Evolutionary conservation across 2,113 vertebrate genomes (phyloP), one percentile per base, ranked within the genome.

Genomic region (Aleadryas rufinucha): DNA sequence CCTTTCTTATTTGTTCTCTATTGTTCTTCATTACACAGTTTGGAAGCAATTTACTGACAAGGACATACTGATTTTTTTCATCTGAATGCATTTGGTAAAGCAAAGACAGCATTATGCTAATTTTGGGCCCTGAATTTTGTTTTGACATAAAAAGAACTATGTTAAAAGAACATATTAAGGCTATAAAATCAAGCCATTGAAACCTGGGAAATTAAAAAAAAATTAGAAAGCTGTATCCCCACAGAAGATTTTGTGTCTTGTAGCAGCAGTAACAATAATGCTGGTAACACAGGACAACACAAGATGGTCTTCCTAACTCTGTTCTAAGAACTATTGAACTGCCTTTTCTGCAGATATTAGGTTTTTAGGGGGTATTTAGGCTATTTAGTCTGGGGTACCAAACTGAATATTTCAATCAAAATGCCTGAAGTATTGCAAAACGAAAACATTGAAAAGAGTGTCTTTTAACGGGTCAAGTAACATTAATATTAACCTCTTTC

Each of bases 181-280:
- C 7, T 69, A 26, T 64, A 75, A 87, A 94, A 56, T 33, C 18
- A 39, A 64, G 9, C 0, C 0, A 22, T 71, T 74, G 8, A 64
- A 60, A 47, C 4, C 4, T 45, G 23, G 1, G 3, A 83, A 82
- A 60, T 53, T 53, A 39, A 33, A 64, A 84, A 50, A 52, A 77
- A 5, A n/a, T n/a, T 3, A 1, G 12, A 31, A 86, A 50, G 3
- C 2, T 65, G 2, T 60, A 10, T 39, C 10, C 5, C 15, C 37
- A 41, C 11, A 74, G 49, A 90, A 66, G 2, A 1, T 78, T 10
- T 50, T 65, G 6, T 69, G 23, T 52, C 31, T 65, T 39, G 11
- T 13, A 84, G 39, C 13, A 74, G 3, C 5, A 77, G 7, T 14
- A 50, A 49, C 5, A 80, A 7, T 4, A 57, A 8, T 4, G 13